Percentiles rank a stretch among this genome's conserved stretches.
These are phyloP conservation scores for Meloidogyne chitwoodi DNA, from an alignment of 1,140 invertebrate species.

Conservation along the genomic window DNA sequence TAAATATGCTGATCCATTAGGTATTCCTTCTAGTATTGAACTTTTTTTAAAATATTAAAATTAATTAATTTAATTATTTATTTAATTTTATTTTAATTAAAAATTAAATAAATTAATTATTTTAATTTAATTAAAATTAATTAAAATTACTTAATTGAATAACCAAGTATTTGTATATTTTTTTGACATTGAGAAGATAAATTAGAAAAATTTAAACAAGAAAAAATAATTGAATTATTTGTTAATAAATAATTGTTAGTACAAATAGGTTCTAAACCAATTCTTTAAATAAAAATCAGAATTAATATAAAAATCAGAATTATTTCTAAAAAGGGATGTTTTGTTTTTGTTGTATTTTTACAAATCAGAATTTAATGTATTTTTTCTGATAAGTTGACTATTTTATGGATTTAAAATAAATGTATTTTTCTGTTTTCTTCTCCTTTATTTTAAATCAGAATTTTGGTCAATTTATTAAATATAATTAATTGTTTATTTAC, in stretches of 20 bases:
- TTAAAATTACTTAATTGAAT: not conserved
- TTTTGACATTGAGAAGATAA: not conserved
- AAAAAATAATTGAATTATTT: slow-evolving; percentile 51
- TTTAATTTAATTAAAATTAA: not conserved
- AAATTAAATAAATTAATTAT: not conserved
- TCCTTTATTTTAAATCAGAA: too few relatives aligned
- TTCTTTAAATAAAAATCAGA: not conserved
- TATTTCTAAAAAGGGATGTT: not conserved
- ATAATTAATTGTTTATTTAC: not conserved
- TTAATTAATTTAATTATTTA: too few relatives aligned
- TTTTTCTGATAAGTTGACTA: too few relatives aligned
- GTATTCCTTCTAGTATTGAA: slow-evolving; percentile 41
- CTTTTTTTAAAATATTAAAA: too few relatives aligned
- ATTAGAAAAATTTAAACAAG: slow-evolving; percentile 44
- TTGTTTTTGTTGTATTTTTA: too few relatives aligned
- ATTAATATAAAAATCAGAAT: not conserved
- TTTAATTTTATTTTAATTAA: not conserved
- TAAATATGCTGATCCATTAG: slow-evolving; percentile 53
- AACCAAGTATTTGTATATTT: not conserved
- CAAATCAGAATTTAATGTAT: too few relatives aligned
- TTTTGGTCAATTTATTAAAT: not conserved
- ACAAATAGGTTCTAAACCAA: not conserved
- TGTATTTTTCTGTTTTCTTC: too few relatives aligned
- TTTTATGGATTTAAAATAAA: too few relatives aligned
- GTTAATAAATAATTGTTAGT: not conserved